A percentile compares a stretch with the other conserved stretches of the same genome.
phyloP scores from a whole-genome alignment of 1,140 invertebrate genomes.

The Gonatopus flavifemur region DNA sequence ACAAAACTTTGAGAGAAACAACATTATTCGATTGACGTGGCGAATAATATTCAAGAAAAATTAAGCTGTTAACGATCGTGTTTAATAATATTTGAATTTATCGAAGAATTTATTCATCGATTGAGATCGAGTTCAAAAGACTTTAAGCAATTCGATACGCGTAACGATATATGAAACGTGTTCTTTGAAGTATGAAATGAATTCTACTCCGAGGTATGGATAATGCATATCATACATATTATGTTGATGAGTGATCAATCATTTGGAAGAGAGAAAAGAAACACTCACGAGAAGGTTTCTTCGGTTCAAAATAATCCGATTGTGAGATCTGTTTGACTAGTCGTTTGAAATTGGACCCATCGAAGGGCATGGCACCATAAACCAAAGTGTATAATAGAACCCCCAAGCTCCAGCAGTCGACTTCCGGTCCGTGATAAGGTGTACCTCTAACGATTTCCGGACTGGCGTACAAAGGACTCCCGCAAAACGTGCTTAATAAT shows the following conservation, averaged over 20 bases:
- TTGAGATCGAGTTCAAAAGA: too few species aligned
- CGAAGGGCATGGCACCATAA: constrained; percentile 99
- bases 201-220: too few species aligned
- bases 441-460: constrained; percentile 98
- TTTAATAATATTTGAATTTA: too few species aligned
- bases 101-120: too few species aligned
- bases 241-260: too few species aligned
- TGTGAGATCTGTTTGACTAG: constrained; percentile 96
- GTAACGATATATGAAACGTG: too few species aligned
- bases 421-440: constrained; percentile 97
- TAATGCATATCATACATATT: too few species aligned
- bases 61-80: neutral
- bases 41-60: neutral
- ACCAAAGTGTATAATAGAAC: constrained; percentile 97
- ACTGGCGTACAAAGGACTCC: constrained; percentile 96
- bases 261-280: neutral
- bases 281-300: constrained; percentile 84
- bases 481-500: constrained; percentile 93
- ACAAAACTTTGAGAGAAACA: neutral
- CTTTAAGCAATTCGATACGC: too few species aligned
- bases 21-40: neutral
- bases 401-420: constrained; percentile 94
- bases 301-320: constrained; percentile 96
- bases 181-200: too few species aligned
- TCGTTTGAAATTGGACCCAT: constrained; percentile 96